Evolutionary conservation across 2,797 vertebrate genomes (phyloP).

Genomic region (Pogonophryne albipinna): DNA sequence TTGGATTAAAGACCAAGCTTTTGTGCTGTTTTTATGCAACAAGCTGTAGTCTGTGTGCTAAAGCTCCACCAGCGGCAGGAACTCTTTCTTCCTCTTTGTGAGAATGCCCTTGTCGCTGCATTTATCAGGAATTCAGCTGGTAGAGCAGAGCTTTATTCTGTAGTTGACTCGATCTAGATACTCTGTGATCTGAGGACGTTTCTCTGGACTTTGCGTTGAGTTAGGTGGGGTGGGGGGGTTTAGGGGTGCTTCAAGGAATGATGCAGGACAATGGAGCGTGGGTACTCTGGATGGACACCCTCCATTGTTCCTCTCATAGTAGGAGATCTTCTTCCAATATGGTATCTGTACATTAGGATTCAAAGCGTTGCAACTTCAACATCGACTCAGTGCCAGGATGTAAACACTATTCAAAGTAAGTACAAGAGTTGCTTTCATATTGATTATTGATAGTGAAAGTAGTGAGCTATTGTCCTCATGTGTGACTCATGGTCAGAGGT

Average conservation of each 20-base stretch:
- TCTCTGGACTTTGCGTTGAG: constrained; percentile 9
- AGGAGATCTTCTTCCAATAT: not conserved
- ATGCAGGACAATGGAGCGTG: constrained; percentile 22
- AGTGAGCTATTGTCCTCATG: not conserved
- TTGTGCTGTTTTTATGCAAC: constrained; percentile 27
- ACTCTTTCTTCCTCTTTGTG: not conserved
- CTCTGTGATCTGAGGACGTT: not conserved
- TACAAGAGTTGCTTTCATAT: not conserved
- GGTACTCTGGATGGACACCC: constrained; percentile 5
- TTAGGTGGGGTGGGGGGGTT: not conserved
- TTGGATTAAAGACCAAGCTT: constrained; percentile 14
- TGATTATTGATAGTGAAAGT: not conserved
- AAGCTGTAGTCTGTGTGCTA: constrained; percentile 3
- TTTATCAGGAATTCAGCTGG: constrained; percentile 3
- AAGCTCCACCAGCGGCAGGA: not conserved
- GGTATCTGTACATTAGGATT: not conserved
- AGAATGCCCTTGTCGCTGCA: not conserved
- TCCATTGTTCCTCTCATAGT: constrained; percentile 6
- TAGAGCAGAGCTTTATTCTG: not conserved
- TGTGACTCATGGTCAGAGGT: not conserved
- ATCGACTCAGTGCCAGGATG: not conserved
- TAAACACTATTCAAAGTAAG: constrained; percentile 24
- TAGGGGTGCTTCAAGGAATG: constrained; percentile 30
- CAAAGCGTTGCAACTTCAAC: not conserved
- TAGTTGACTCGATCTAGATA: not conserved